Evolutionary conservation across 2,113 vertebrate species (phyloP).

Genomic region (Grallaria varia): DNA sequence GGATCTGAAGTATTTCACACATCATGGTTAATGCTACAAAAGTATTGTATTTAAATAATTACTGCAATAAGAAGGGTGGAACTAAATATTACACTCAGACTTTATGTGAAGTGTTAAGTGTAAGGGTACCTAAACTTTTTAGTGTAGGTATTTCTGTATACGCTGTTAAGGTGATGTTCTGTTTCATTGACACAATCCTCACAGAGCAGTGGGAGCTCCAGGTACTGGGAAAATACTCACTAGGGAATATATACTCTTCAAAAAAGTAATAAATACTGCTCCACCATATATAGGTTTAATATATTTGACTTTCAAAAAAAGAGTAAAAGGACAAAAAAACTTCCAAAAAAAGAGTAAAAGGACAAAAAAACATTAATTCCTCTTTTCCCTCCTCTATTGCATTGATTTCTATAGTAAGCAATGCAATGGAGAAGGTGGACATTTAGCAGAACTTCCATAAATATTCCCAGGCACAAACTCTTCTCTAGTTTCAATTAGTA

Average conservation of each 20-base stretch:
- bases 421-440: neutral
- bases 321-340: neutral
- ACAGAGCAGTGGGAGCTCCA: neutral
- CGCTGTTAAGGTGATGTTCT: neutral
- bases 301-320: neutral
- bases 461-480: neutral
- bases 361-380: neutral
- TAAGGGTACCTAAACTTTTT: neutral
- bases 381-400: neutral
- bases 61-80: neutral
- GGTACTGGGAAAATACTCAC: neutral
- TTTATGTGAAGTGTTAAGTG: rapidly evolving
- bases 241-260: neutral
- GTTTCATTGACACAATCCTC: neutral
- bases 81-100: neutral
- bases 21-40: neutral
- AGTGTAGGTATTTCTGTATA: neutral
- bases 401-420: neutral
- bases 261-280: neutral
- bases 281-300: neutral
- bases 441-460: neutral
- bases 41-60: neutral
- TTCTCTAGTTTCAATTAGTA: neutral
- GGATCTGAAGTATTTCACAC: neutral
- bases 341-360: neutral